Conservation (phyloP, 1,140 invertebrate genomes). For the Diachasmimorpha longicaudata region DNA sequence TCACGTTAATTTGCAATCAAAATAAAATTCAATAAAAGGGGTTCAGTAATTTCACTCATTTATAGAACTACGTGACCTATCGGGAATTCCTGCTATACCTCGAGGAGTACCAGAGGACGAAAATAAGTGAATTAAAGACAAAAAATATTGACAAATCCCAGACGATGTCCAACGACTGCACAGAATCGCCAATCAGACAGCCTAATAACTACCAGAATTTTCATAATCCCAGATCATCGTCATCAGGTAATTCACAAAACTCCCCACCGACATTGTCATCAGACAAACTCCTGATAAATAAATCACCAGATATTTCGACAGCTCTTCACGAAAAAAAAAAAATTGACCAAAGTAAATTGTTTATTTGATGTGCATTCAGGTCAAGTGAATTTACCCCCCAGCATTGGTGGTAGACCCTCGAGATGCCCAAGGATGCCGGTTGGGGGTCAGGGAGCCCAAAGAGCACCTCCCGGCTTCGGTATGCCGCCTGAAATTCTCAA, state of each 20-base stretch:
- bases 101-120: conserved; percentile 62
- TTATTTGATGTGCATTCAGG: background rate
- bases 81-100: conserved; percentile 66
- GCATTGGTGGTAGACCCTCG: background rate
- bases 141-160: conserved; percentile 31
- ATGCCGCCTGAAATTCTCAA: conserved; percentile 51
- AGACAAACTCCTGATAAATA: too few species aligned
- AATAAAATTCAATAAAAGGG: too few species aligned
- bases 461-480: conserved; percentile 29
- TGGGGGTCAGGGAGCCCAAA: background rate
- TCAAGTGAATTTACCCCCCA: background rate
- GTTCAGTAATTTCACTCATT: too few species aligned
- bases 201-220: background rate
- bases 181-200: background rate
- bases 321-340: too few species aligned
- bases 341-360: background rate
- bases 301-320: too few species aligned
- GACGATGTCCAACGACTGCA: conserved; percentile 6
- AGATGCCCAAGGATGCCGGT: conserved; percentile 9
- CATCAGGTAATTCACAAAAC: background rate
- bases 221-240: background rate
- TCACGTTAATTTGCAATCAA: too few species aligned
- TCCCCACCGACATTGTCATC: background rate
- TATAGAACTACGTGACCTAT: conserved; percentile 65
- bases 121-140: conserved; percentile 51